A percentile compares a stretch with the other conserved stretches of the same genome.
phyloP scores from a whole-genome alignment of 2,113 vertebrate genomes.

The Tragulus kanchil region DNA sequence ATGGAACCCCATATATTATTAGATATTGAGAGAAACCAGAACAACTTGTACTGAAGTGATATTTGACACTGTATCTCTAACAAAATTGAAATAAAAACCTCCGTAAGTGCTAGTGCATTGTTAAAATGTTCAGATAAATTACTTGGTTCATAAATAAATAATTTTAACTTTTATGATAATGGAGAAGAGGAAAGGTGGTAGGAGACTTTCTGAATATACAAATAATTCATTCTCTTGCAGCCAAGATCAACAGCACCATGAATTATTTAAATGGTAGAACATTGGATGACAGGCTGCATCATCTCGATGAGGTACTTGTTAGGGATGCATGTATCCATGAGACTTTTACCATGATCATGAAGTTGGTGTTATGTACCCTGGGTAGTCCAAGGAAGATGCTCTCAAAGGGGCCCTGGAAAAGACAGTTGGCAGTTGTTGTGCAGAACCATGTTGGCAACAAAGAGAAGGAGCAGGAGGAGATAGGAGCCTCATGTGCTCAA shows the following conservation, averaged over 20 bases:
- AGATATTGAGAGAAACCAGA: not conserved
- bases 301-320: not conserved
- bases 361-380: not conserved
- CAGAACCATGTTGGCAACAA: not conserved
- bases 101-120: slow-evolving; percentile 44
- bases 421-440: not conserved
- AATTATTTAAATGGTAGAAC: slow-evolving; percentile 57
- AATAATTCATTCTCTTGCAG: slow-evolving; percentile 62
- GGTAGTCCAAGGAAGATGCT: not conserved
- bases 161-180: slow-evolving; percentile 79
- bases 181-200: slow-evolving; percentile 60
- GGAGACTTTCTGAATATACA: slow-evolving; percentile 58
- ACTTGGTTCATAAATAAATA: slow-evolving; percentile 77
- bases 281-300: not conserved
- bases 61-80: slow-evolving; percentile 37
- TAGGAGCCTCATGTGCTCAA: not conserved
- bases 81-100: slow-evolving; percentile 58
- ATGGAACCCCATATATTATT: slow-evolving; percentile 30
- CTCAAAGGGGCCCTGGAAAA: not conserved
- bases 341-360: not conserved
- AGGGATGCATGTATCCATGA: not conserved
- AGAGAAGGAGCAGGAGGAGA: not conserved
- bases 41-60: slow-evolving; percentile 13
- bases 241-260: slow-evolving; percentile 47
- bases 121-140: slow-evolving; percentile 76